Evolutionary conservation across 1,140 invertebrate species (phyloP).

Genomic region (Himalopsyche phryganea): DNA sequence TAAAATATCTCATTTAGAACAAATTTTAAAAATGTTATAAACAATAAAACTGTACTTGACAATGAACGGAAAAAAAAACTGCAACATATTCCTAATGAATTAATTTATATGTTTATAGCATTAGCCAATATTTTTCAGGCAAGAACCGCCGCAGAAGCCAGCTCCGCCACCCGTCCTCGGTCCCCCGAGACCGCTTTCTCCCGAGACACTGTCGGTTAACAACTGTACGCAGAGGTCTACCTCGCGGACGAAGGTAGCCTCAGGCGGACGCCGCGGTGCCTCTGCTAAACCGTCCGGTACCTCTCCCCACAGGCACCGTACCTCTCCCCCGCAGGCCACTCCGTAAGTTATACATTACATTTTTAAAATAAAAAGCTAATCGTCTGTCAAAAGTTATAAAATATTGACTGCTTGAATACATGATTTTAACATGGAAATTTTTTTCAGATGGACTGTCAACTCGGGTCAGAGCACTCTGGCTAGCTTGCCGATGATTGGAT

Average conservation of each 20-base stretch:
- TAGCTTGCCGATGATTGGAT: constrained; percentile 72
- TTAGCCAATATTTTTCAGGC: too few relatives aligned
- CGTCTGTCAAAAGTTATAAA: too few relatives aligned
- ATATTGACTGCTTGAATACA: too few relatives aligned
- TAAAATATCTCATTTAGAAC: too few relatives aligned
- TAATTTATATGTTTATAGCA: too few relatives aligned
- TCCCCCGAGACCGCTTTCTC: constrained; percentile 40
- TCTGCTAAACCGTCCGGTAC: constrained; percentile 1
- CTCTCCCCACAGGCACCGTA: constrained; percentile 50
- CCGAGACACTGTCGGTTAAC: constrained; percentile 51
- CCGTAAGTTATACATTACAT: constrained; percentile 42
- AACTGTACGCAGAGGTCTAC: constrained; percentile 59
- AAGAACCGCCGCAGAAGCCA: constrained; percentile 46
- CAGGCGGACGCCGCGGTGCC: constrained; percentile 54
- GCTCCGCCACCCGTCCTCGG: constrained; percentile 41
- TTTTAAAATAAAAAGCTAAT: too few relatives aligned
- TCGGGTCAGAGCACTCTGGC: constrained; percentile 61
- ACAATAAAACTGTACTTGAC: too few relatives aligned
- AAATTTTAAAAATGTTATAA: too few relatives aligned
- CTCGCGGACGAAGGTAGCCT: constrained; percentile 62
- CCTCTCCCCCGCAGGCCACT: constrained; percentile 47
- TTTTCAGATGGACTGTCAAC: constrained; percentile 56
- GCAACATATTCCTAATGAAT: too few relatives aligned
- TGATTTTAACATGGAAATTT: too few relatives aligned
- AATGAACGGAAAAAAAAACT: too few relatives aligned